Evolutionary conservation across 1,140 invertebrate species (phyloP), one percentile per base, ranked within the genome.

Genomic region (Rhagoletis pomonella): DNA sequence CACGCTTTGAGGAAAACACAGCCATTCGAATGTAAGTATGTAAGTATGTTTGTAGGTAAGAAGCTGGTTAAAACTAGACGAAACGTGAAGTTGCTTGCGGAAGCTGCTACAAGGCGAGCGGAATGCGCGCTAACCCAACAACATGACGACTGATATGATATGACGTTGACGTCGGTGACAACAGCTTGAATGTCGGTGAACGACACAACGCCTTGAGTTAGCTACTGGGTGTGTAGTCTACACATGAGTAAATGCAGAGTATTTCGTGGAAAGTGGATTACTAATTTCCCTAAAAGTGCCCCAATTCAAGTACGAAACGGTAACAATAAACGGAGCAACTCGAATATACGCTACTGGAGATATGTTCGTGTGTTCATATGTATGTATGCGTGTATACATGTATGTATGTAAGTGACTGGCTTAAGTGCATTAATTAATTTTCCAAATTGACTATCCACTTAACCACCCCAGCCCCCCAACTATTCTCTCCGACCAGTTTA

Each of bases 351-450:
- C 50, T 7, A 3, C 50, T 55, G 50, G 5, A 1, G 50, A 7
- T 55, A 55, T 55, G 50, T 55, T 10, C 5, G 50, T 55, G 50
- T 10, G 0, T 5, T 55, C 50, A 10, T 55, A 55, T 10, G n/a
- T n/a, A n/a, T n/a, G n/a, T n/a, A n/a, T n/a, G n/a, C n/a, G n/a
- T n/a, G n/a, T n/a, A n/a, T n/a, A n/a, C 2, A 47, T 10, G 42
- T n/a, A n/a, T n/a, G n/a, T n/a, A n/a, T n/a, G n/a, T n/a, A n/a
- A n/a, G n/a, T n/a, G 10, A 55, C 50, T 55, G 5, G 0, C 50
- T 55, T 55, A 55, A 55, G 50, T 55, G 50, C 50, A n/a, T 4
- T n/a, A 73, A 50, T 73, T 73, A 73, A 73, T 73, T 47, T 73
- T 73, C 44, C 42, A 73, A 44, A 73, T 73, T 14, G 42, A 73